Evolutionary conservation across 2,888 invertebrate species (phyloP).

Genomic region (Drosophila picticornis): DNA sequence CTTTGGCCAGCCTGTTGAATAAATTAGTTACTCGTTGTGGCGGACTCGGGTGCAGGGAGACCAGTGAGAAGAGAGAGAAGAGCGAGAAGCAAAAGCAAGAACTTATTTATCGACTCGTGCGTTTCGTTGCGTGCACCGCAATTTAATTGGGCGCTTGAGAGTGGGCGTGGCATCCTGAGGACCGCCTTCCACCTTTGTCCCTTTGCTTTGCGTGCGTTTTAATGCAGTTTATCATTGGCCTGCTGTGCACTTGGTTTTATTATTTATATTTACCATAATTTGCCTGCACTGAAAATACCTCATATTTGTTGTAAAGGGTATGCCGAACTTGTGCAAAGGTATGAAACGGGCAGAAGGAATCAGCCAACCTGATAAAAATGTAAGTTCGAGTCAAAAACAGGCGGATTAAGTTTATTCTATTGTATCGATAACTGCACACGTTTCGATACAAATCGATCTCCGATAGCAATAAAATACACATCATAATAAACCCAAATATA

Average conservation of each 20-base stretch:
- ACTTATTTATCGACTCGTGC: slow-evolving; percentile 78
- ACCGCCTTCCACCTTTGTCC: slow-evolving; percentile 11
- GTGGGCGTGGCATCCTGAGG: slow-evolving; percentile 57
- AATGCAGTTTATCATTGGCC: slow-evolving; percentile 76
- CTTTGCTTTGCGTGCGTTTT: slow-evolving; percentile 66
- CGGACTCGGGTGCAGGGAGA: slow-evolving; percentile 19
- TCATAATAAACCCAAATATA: too few species aligned
- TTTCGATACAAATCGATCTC: too few species aligned
- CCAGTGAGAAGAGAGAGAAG: slow-evolving; percentile 43
- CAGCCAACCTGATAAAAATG: not conserved
- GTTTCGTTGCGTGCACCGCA: slow-evolving; percentile 78
- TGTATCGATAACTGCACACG: not conserved
- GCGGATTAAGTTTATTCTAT: not conserved
- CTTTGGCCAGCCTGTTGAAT: slow-evolving; percentile 56
- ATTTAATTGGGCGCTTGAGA: slow-evolving; percentile 61
- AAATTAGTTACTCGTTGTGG: slow-evolving; percentile 62
- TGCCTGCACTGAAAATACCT: slow-evolving; percentile 35
- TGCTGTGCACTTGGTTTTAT: slow-evolving; percentile 73
- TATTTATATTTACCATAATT: slow-evolving; percentile 80
- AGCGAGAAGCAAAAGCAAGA: slow-evolving; percentile 11
- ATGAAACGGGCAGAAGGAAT: not conserved
- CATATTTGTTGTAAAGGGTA: not conserved
- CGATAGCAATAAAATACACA: too few species aligned
- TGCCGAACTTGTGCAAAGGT: not conserved
- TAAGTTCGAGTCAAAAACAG: not conserved